Base-by-base conservation (phyloP, 2,113 vertebrate species). In the Caretta caretta region DNA sequence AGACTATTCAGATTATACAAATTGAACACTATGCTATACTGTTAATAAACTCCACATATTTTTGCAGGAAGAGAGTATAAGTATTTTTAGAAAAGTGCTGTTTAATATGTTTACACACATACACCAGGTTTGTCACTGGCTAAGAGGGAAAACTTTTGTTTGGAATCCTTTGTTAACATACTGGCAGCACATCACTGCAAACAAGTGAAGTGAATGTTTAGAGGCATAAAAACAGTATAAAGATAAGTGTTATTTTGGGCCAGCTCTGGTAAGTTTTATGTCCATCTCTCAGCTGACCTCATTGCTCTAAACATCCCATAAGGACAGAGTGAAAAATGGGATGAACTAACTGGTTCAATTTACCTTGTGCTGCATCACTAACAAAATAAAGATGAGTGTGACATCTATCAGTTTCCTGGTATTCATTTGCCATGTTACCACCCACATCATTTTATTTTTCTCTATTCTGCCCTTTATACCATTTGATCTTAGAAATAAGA, bases 1-100 rank as follows among this genome's bases (percentile, higher is more conserved):
- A 94, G 79, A 79, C 92, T 82, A 80, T 90, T 92, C 27, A 90
- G 65, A 80, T 54, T 79, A 5, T 51, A 87, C 54, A 27, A 75
- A 20, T 13, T 53, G 29, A 94, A 80, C 24, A 59, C 3, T 25
- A 69, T 1, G 1, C 46, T 50, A 72, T 78, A 50, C 10, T 82
- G 24, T 8, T 92, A 88, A 42, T 53, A 88, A 5, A 78, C 13
- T 4, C 25, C 13, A 88, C 12, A 50, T 5, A 75, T 76, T 10
- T 29, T 86, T 83, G 88, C 54, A 46, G 78, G 27, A 94, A 91
- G 6, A 3, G 59, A 12, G 22, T 56, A 78, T 1, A 89, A 90
- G 78, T 1, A 14, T 24, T 49, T 84, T 87, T 80, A 35, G 31
- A 29, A 65, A 93, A 90, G 4, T 80, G 3, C 3, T 65, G 2